These are phyloP conservation scores for Nephrotoma appendiculata DNA, from an alignment of 2,888 invertebrate species.

Conservation along the genomic window DNA sequence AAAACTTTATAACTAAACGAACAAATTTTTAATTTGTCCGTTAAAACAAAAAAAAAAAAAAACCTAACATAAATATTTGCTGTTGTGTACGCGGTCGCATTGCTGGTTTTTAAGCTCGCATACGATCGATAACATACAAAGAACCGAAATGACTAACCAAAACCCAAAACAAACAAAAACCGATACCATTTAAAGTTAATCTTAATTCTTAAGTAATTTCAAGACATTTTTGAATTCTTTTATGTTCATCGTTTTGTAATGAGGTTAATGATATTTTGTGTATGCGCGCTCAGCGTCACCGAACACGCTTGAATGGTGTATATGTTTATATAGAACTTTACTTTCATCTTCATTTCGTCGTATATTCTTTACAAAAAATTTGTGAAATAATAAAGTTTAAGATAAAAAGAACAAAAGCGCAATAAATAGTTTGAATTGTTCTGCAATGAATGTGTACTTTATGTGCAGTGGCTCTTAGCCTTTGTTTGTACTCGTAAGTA, in stretches of 20 bases:
- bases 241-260: neutral
- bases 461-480: neutral
- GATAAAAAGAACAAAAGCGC: neutral
- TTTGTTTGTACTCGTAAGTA: neutral
- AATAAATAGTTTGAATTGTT: neutral
- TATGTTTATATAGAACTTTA: neutral
- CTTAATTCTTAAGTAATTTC: neutral
- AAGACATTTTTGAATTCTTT: neutral
- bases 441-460: neutral
- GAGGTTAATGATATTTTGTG: neutral
- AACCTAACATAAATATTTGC: neutral
- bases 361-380: neutral
- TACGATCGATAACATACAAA: neutral
- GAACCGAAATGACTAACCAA: neutral
- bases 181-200: neutral
- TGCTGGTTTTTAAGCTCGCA: neutral
- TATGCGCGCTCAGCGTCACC: neutral
- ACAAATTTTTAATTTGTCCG: neutral
- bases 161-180: neutral
- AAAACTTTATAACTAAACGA: neutral
- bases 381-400: no score
- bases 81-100: neutral
- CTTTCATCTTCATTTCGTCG: neutral
- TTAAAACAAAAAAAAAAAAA: neutral
- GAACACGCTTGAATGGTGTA: neutral